phyloP scores from a whole-genome alignment of 2,888 invertebrate species.

The Acanthoscelides obtectus region DNA sequence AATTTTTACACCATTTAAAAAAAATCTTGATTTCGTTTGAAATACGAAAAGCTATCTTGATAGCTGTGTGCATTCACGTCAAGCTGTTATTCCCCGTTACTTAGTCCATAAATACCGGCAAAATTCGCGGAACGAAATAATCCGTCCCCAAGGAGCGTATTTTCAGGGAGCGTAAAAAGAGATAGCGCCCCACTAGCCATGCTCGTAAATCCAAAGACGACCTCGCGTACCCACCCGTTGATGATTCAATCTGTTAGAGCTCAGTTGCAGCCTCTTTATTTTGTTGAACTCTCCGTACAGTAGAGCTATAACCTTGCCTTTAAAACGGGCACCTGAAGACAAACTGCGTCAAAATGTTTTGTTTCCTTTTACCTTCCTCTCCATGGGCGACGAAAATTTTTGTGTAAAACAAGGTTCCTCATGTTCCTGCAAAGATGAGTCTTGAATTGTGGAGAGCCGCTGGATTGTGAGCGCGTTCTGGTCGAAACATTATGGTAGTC shows the following conservation, averaged over 20 bases:
- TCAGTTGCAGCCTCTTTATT: neutral
- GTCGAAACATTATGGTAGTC: too few species aligned
- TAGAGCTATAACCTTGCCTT: neutral
- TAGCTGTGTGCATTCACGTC: too few species aligned
- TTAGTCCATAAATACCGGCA: neutral
- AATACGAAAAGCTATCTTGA: too few species aligned
- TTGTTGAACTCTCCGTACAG: neutral
- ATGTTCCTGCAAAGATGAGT: too few species aligned
- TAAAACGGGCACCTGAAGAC: neutral
- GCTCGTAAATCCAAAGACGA: neutral
- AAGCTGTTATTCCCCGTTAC: neutral
- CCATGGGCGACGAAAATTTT: too few species aligned
- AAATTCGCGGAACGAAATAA: neutral
- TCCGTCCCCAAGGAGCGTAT: neutral
- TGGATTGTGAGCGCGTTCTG: too few species aligned
- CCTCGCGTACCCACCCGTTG: neutral
- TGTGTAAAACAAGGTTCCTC: too few species aligned
- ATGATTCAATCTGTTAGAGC: neutral
- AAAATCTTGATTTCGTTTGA: too few species aligned
- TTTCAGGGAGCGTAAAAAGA: neutral
- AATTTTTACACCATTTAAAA: too few species aligned
- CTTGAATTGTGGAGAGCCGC: too few species aligned
- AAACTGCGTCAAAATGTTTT: neutral
- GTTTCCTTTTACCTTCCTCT: too few species aligned
- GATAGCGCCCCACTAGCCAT: neutral